Evolutionary conservation across 1,140 invertebrate genomes (phyloP), one percentile per base, ranked within the genome.

Genomic region (Samia ricini): DNA sequence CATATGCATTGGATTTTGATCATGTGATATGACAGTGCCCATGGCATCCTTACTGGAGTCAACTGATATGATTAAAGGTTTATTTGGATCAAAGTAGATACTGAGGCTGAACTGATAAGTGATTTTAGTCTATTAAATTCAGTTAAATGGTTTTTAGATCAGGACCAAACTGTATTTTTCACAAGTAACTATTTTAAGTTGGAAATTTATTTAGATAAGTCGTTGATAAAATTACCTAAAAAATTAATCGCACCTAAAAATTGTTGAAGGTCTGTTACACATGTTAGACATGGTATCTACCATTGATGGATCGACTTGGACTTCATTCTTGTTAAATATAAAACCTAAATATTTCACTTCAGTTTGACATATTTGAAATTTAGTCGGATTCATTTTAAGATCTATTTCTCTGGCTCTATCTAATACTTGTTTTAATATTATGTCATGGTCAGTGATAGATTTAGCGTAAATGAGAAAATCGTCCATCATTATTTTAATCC

Each of bases 1-100:
- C 81, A 71, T 79, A 91, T 7, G 78, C 72, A 42, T 91, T 81
- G 7, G 77, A 65, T 68, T 63, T 64, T n/a, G n/a, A n/a, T n/a
- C n/a, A n/a, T n/a, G n/a, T n/a, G n/a, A n/a, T n/a, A n/a, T n/a
- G n/a, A n/a, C 77, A 10, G 64, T 76, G n/a, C 76, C 77, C 4
- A 89, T 56, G n/a, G 63, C 77, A 51, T 68, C 68, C n/a, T n/a
- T n/a, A n/a, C n/a, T n/a, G n/a, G n/a, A n/a, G n/a, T n/a, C n/a
- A n/a, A n/a, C n/a, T n/a, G n/a, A n/a, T n/a, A n/a, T n/a, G n/a
- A n/a, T n/a, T n/a, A n/a, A n/a, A n/a, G n/a, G n/a, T n/a, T n/a
- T 50, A 6, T 56, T 52, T 20, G 23, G 19, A 57, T 66, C 64
- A 58, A 56, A 66, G 20, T 50, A 22, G 51, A 15, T 22, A 69